phyloP scores from a whole-genome alignment of 2,888 invertebrate genomes.

The Podabrus alpinus region DNA sequence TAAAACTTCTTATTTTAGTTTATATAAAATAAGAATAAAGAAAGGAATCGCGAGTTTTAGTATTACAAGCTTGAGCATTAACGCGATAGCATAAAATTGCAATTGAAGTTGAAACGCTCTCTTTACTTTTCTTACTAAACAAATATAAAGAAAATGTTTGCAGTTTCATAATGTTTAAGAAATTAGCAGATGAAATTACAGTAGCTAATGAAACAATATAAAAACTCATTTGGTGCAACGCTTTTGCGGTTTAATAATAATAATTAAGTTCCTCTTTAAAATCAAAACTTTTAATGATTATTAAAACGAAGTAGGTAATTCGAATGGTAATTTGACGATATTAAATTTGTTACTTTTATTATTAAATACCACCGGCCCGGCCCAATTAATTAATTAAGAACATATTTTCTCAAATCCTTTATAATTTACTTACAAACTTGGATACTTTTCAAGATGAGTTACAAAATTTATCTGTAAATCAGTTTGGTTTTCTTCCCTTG shows the following conservation, averaged over 20 bases:
- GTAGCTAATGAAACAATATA: conserved; percentile 26
- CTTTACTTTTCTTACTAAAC: conserved; percentile 24
- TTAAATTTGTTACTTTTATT: not conserved
- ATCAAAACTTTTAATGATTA: not conserved
- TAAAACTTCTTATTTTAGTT: conserved; percentile 26
- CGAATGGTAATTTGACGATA: not conserved
- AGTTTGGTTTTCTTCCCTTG: conserved; percentile 11
- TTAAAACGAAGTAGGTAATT: not conserved
- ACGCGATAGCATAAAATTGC: conserved; percentile 28
- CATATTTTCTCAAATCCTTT: not conserved
- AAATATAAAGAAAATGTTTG: conserved; percentile 27
- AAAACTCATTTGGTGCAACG: conserved; percentile 20
- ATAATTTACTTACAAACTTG: not conserved
- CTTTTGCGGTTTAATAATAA: conserved; percentile 15
- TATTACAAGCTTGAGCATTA: conserved; percentile 17
- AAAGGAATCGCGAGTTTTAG: conserved; percentile 9
- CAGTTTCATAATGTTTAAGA: conserved; percentile 26
- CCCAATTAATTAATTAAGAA: not conserved
- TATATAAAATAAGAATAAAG: conserved; percentile 11
- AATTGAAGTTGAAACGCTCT: conserved; percentile 23
- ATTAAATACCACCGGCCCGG: not conserved
- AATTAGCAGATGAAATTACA: conserved; percentile 26
- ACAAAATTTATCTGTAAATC: conserved; percentile 5
- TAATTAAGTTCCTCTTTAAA: conserved; percentile 10
- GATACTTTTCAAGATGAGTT: not conserved